Conservation (phyloP, 37 sponge, comb jelly and placozoan species). For the Corticium candelabrum region DNA sequence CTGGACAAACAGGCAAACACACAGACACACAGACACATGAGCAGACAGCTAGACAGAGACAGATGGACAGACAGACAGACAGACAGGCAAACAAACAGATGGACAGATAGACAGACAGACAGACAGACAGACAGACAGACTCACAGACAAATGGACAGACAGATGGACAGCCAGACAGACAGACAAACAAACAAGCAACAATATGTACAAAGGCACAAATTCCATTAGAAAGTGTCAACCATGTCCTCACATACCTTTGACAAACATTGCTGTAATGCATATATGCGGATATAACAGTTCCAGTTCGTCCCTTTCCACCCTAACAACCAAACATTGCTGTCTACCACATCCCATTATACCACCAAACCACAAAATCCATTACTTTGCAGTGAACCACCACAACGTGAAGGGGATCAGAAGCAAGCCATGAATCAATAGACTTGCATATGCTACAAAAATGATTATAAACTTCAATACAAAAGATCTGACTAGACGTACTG, state of each 20-base stretch:
- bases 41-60: too few relatives aligned
- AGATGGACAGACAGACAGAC: too few relatives aligned
- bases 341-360: background rate
- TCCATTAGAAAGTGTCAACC: too few relatives aligned
- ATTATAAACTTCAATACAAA: background rate
- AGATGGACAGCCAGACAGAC: too few relatives aligned
- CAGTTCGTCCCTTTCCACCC: conserved; percentile 98
- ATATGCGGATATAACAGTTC: conserved; percentile 92
- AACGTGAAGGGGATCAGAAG: conserved; percentile 77
- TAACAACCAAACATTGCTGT: background rate
- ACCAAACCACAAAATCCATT: conserved; percentile 7
- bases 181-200: too few relatives aligned
- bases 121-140: too few relatives aligned
- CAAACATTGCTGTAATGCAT: conserved; percentile 80
- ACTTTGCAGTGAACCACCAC: conserved; percentile 93
- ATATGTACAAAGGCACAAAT: too few relatives aligned
- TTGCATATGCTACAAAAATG: conserved; percentile 62
- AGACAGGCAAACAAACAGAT: too few relatives aligned
- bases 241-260: background rate
- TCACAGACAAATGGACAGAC: too few relatives aligned
- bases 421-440: conserved; percentile 92
- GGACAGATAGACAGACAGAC: too few relatives aligned
- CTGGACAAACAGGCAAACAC: too few relatives aligned
- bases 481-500: conserved; percentile 2
- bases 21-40: too few relatives aligned